Evolutionary conservation across 2,113 vertebrate species (phyloP).

Genomic region (Sminthopsis crassicaudata): DNA sequence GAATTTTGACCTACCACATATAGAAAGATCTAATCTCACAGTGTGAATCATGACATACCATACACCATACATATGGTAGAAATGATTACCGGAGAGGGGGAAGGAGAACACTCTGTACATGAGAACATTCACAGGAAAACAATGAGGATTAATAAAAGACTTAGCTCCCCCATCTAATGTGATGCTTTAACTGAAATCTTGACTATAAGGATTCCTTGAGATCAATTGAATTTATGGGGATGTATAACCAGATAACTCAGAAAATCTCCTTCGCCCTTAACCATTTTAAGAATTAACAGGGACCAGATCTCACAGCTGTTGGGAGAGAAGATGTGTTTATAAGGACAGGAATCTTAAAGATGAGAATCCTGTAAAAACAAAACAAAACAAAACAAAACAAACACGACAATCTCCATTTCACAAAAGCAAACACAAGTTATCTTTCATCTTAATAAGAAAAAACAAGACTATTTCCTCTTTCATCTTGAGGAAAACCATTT

Average conservation of each 20-base stretch:
- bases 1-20: slow-evolving; percentile 7
- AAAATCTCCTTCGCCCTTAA: slow-evolving; percentile 77
- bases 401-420: slow-evolving; percentile 79
- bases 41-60: not conserved
- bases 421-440: slow-evolving; percentile 80
- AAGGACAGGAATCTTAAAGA: slow-evolving; percentile 84
- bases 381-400: slow-evolving; percentile 68
- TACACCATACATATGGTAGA: not conserved
- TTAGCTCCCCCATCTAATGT: not conserved
- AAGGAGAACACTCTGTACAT: not conserved
- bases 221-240: slow-evolving; percentile 73
- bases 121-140: slow-evolving; percentile 13
- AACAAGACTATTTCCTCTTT: slow-evolving; percentile 78
- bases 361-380: slow-evolving; percentile 82
- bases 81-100: not conserved
- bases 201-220: slow-evolving; percentile 75
- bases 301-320: slow-evolving; percentile 80
- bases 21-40: slow-evolving; percentile 6
- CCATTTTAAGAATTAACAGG: slow-evolving; percentile 77
- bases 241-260: slow-evolving; percentile 77
- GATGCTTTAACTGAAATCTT: slow-evolving; percentile 67
- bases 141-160: slow-evolving; percentile 16
- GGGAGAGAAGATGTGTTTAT: slow-evolving; percentile 81
- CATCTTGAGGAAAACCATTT: slow-evolving; percentile 64
- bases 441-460: slow-evolving; percentile 84